Evolutionary conservation across 1,140 invertebrate species (phyloP).

Genomic region (Cyphomyrmex costatus): DNA sequence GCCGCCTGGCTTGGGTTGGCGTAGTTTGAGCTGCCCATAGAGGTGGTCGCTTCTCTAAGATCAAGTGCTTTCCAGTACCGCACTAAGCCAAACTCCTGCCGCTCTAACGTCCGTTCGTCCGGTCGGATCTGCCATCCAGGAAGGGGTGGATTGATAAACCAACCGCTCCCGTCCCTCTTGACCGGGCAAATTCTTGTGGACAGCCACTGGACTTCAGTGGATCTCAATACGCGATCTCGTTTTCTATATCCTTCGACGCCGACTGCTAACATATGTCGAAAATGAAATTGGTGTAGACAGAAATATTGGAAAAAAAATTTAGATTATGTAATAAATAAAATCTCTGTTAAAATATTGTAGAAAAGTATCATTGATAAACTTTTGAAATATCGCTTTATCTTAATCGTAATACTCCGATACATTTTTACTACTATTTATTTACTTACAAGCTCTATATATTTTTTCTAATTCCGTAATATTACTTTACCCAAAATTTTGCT

Average conservation of each 20-base stretch:
- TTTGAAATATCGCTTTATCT: not conserved
- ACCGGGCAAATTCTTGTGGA: conserved; percentile 79
- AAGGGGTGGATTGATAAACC: conserved; percentile 81
- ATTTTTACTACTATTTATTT: conserved; percentile 2
- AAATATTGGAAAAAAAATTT: not conserved
- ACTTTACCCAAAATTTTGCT: not conserved
- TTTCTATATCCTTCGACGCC: conserved; percentile 56
- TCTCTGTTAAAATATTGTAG: not conserved
- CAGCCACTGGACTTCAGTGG: conserved; percentile 74
- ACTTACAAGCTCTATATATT: not conserved
- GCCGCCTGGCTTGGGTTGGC: conserved; percentile 56
- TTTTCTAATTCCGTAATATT: conserved; percentile 1
- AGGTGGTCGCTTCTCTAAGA: conserved; percentile 78
- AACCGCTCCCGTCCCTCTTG: conserved; percentile 70
- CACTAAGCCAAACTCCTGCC: conserved; percentile 70
- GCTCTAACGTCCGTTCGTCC: conserved; percentile 72
- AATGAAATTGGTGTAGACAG: not conserved
- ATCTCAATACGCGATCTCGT: conserved; percentile 72
- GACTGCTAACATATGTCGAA: not conserved
- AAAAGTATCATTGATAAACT: not conserved
- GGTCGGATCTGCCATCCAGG: conserved; percentile 67
- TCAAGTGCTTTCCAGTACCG: conserved; percentile 78
- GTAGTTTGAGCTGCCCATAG: conserved; percentile 76
- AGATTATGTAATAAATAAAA: not conserved
- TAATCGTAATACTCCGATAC: not conserved